phyloP scores from a whole-genome alignment of 1,140 invertebrate species.

The Drosophila sucinea region DNA sequence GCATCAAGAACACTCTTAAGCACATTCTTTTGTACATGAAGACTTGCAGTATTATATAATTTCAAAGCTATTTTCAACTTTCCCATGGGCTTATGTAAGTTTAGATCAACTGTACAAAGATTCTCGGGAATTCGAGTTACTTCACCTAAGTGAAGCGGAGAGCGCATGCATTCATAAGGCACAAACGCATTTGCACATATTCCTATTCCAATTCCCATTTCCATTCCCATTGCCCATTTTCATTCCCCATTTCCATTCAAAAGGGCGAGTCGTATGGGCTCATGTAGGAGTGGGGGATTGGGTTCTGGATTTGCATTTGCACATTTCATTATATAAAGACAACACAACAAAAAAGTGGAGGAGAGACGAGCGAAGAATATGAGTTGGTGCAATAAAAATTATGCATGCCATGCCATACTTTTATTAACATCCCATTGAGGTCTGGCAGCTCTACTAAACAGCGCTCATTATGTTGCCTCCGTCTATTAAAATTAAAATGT shows the following conservation, averaged over 20 bases:
- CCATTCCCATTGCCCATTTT: slow-evolving; percentile 1
- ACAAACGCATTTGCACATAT: slow-evolving; percentile 21
- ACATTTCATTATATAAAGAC: slow-evolving; percentile 65
- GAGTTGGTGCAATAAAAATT: slow-evolving; percentile 51
- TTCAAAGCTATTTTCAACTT: no score
- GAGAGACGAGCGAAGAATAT: slow-evolving; percentile 1
- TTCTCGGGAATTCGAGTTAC: neutral
- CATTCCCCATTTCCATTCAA: slow-evolving; percentile 2
- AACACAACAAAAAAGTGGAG: slow-evolving; percentile 13
- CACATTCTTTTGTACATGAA: no score
- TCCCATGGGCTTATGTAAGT: no score
- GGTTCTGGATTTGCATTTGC: slow-evolving; percentile 47
- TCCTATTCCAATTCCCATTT: slow-evolving; percentile 8
- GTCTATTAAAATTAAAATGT: slow-evolving; percentile 76
- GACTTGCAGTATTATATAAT: no score
- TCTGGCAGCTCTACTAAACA: slow-evolving; percentile 52
- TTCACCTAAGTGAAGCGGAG: slow-evolving; percentile 10
- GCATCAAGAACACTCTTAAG: no score
- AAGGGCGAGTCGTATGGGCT: neutral
- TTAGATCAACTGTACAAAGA: neutral
- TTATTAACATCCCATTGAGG: slow-evolving; percentile 68
- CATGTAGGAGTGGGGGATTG: neutral
- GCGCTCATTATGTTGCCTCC: slow-evolving; percentile 62
- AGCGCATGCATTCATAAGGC: slow-evolving; percentile 57
- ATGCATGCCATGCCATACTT: slow-evolving; percentile 56